Evolutionary conservation across 2,113 vertebrate genomes (phyloP), one percentile per base, ranked within the genome.

Genomic region (Tetrao urogallus): DNA sequence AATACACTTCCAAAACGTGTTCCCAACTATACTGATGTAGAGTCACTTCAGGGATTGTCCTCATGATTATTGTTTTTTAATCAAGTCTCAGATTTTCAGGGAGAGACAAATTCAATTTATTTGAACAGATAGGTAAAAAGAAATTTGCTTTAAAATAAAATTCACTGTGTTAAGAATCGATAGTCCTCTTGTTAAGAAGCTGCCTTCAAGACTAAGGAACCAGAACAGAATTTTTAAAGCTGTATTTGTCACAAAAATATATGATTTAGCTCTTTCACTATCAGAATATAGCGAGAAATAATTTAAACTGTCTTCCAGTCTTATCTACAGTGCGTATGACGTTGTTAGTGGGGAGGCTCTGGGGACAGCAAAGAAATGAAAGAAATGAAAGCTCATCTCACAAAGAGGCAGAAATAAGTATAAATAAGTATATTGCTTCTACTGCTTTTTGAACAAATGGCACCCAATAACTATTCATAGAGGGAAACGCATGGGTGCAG

Each of bases 211-310:
- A 75, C 90, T 90, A 93, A 92, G 82, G 82, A 92, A 95, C 65
- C 36, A 91, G 74, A 63, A 86, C 19, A 82, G 95, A 92, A 80
- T 88, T 92, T 97, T 96, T 96, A 96, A 82, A 96, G 86, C 82
- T 87, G 50, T 45, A 88, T 95, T 94, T 94, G 79, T 97, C 67
- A 43, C 38, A 78, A 83, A 94, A 96, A 97, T 72, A 86, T 43
- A 95, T 90, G 85, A 90, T 95, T 94, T 94, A 88, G 93, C 56
- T n/a, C 85, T 96, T 96, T 88, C 54, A 52, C 83, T 94, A 94
- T 95, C 92, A 89, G 78, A 96, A 95, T 97, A 96, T 92, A 97
- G 79, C 82, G 92, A 94, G 95, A 97, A 97, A 97, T 97, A 97
- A 97, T 97, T 97, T 96, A 91, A 97, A 83, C 93, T 97, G 90